These are phyloP conservation scores for Okamejei kenojei DNA, from an alignment of 2,797 vertebrate genomes.

Conservation along the genomic window DNA sequence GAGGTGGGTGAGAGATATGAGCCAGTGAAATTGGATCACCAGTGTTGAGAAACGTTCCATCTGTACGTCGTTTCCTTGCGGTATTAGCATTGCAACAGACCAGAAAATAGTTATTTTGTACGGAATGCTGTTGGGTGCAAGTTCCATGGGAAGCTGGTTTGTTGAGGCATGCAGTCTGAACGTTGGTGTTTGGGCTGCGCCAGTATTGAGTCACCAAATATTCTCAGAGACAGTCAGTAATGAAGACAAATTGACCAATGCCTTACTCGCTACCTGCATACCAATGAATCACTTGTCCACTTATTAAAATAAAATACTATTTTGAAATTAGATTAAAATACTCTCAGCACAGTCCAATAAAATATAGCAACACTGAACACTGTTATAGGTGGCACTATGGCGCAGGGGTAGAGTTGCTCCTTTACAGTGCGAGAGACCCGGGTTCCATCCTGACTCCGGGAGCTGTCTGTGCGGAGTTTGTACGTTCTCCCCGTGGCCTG, in stretches of 20 bases:
- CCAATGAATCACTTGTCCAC: not conserved
- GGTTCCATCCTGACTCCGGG: no score
- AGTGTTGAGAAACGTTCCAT: not conserved
- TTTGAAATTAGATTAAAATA: not conserved
- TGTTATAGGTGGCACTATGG: no score
- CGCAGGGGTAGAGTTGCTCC: no score
- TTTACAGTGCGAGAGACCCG: no score
- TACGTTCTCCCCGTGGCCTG: no score
- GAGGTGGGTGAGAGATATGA: not conserved
- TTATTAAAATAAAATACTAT: not conserved
- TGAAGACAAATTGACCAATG: not conserved
- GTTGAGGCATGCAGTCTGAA: not conserved
- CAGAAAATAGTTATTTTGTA: constrained; percentile 19
- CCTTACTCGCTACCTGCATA: not conserved
- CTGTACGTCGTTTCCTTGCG: not conserved
- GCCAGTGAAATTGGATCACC: not conserved
- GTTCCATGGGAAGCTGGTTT: not conserved
- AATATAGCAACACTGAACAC: not conserved
- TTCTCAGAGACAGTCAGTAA: not conserved
- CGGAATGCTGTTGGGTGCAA: not conserved
- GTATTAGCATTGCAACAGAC: not conserved
- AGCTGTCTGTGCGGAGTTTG: no score
- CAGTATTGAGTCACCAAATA: not conserved
- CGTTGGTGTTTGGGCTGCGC: not conserved
- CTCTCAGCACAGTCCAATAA: constrained; percentile 43